Base-by-base conservation (phyloP, 2,797 vertebrate species). In the Macropus fuliginosus region DNA sequence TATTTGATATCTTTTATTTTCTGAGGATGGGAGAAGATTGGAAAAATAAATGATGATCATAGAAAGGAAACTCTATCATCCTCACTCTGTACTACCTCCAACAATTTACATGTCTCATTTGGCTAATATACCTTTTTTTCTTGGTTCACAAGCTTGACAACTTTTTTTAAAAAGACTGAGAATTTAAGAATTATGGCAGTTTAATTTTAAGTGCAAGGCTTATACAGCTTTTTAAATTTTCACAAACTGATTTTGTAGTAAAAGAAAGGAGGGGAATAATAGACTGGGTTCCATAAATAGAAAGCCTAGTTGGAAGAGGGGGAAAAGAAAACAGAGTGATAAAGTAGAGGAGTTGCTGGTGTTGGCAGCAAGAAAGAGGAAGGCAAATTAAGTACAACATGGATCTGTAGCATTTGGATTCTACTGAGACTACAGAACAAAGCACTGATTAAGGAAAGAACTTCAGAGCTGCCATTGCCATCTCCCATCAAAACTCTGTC, bases 201-300 rank as follows among this genome's bases (percentile, higher is more conserved):
- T 28, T 52, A 94, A n/a, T 92, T 90, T 21, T 14, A 13, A 2
- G 13, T 54, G 34, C 66, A 81, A 81, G n/a, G 0, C n/a, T 40
- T 40, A 40, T 21, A 24, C 54, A 34, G 13, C 4, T 87, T 93
- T 46, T 0, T 91, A 94, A 74, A 56, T 52, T 12, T 3, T 57
- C 56, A 93, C 5, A 74, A 94, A 96, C 87, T 94, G 34, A 74
- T 21, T 50, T 5, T 40, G 92, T 11, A 96, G 46, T n/a, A 31
- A 12, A 93, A 9, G 14, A 52, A 96, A 94, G 55, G 5, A 56
- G 66, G 56, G 55, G 93, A 81, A 59, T 5, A 91, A 57, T 94
- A 54, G 91, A 0, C n/a, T 81, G 13, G 13, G 5, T 93, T 50
- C 18, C 1, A 92, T 50, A 56, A 34, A 81, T 1, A 29, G 52